A percentile compares a stretch with the other conserved stretches of the same genome.
These are phyloP conservation scores for Chaetogeoica ovagalla DNA, from an alignment of 2,888 invertebrate species.

Conservation along the genomic window DNA sequence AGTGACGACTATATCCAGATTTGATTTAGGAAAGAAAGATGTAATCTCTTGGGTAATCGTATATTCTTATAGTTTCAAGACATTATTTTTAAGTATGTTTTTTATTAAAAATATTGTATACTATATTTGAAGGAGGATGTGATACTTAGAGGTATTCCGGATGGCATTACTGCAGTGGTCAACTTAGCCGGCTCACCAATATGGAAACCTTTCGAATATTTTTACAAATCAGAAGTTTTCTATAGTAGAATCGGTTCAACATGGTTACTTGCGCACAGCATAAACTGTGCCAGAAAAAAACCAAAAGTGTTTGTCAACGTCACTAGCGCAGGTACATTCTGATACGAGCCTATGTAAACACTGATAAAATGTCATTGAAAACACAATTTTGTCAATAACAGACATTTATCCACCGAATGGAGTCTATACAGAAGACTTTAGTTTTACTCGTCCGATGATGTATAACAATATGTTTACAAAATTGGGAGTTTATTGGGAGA, in stretches of 20 bases:
- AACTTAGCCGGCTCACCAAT: slow-evolving; percentile 91
- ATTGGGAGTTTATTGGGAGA: slow-evolving; percentile 7
- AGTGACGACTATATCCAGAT: slow-evolving; percentile 73
- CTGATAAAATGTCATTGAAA: background rate
- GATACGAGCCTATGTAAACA: slow-evolving; percentile 50
- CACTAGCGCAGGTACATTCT: slow-evolving; percentile 76
- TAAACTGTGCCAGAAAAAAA: slow-evolving; percentile 65
- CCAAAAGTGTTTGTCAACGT: slow-evolving; percentile 78
- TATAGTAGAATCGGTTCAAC: slow-evolving; percentile 85
- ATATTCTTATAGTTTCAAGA: background rate
- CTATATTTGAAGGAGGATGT: slow-evolving; percentile 33
- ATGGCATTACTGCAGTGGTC: slow-evolving; percentile 74
- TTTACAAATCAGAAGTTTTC: slow-evolving; percentile 88
- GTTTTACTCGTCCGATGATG: background rate
- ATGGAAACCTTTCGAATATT: slow-evolving; percentile 75
- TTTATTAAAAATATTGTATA: background rate
- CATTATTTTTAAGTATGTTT: background rate
- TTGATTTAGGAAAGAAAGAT: slow-evolving; percentile 73
- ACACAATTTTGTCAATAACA: background rate
- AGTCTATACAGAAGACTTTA: background rate
- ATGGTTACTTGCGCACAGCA: slow-evolving; percentile 71
- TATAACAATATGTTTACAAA: background rate
- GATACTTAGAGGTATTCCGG: slow-evolving; percentile 69
- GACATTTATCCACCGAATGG: slow-evolving; percentile 31
- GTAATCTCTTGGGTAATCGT: slow-evolving; percentile 63